Base-by-base conservation (phyloP, 2,797 vertebrate species). In the Somateria mollissima region DNA sequence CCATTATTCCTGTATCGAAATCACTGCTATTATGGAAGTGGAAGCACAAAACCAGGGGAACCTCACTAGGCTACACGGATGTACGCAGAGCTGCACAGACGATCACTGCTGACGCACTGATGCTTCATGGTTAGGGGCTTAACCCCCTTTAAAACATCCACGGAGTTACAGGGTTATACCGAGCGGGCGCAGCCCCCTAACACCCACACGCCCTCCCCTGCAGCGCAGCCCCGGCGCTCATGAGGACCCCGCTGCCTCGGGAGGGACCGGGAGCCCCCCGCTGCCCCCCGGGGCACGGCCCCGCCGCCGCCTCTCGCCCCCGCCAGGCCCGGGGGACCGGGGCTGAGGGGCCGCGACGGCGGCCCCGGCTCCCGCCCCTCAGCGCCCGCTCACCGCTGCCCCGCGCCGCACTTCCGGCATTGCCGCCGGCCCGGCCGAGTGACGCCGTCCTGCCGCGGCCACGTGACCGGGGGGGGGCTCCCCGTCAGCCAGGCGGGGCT, bases 211-310 rank as follows among this genome's bases (percentile, higher is more conserved):
- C 25, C 41, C 56, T 24, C 5, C 2, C 2, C 45, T 13, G 22
- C 5, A 60, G 2, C 11, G 9, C 47, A 15, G 18, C 17, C 17
- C 58, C 5, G 28, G 3, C 10, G 41, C 41, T 41, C 41, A 41
- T 6, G 41, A 41, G 41, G 41, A 16, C 41, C 41, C 41, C 41
- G 41, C 41, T 41, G 41, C 41, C 34, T 2, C 6, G 11, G 14
- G 7, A 32, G 11, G 3, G 10, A 19, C 34, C 8, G 0, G 3
- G 28, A 9, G 1, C 6, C 11, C 17, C 65, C 61, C 25, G 15
- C 22, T 21, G 1, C 41, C 22, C 47, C 21, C 47, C 21, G 47
- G 45, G 49, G 22, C 49, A 25, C 47, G 47, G 37, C 37, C 22
- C 36, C 36, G 12, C 24, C 21, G 16, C 49, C 13, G 3, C 45